Evolutionary conservation across 2,888 invertebrate species (phyloP).

Genomic region (Opisthograptis luteolata): DNA sequence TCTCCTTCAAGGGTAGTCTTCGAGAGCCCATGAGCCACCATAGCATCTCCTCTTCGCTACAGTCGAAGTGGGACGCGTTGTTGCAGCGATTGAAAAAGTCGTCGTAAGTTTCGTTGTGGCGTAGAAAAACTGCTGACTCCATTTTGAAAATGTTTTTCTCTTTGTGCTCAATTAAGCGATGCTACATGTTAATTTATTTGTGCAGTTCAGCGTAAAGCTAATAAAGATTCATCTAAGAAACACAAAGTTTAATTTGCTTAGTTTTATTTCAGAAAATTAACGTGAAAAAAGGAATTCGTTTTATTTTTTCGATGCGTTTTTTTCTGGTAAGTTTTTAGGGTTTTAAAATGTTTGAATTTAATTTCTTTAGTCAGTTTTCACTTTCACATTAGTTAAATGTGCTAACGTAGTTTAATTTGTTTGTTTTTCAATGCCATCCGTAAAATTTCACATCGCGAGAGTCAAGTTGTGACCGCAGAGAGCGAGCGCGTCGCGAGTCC

Average conservation of each 20-base stretch:
- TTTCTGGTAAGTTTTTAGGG: too few species aligned
- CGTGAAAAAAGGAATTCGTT: too few species aligned
- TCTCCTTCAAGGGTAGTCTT: constrained; percentile 82
- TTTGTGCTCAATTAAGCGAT: not conserved
- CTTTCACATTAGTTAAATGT: not conserved
- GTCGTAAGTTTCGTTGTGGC: constrained; percentile 68
- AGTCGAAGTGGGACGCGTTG: constrained; percentile 80
- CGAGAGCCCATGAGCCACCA: constrained; percentile 86
- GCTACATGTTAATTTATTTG: not conserved
- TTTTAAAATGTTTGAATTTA: too few species aligned
- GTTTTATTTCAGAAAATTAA: too few species aligned
- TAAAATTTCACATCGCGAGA: constrained; percentile 2
- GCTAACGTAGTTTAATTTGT: not conserved
- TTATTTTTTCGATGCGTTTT: too few species aligned
- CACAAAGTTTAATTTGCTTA: too few species aligned
- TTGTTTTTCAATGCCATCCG: not conserved
- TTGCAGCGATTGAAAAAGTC: constrained; percentile 76
- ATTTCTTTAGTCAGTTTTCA: not conserved
- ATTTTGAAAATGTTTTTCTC: constrained; percentile 41
- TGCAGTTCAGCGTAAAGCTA: too few species aligned
- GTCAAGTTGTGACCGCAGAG: constrained; percentile 2
- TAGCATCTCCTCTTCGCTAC: constrained; percentile 85
- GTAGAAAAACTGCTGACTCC: constrained; percentile 58
- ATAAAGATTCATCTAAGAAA: too few species aligned
- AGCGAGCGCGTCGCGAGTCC: constrained; percentile 16